Conservation (phyloP, 37 sponge, comb jelly and placozoan species). For the Beroe ovata region DNA sequence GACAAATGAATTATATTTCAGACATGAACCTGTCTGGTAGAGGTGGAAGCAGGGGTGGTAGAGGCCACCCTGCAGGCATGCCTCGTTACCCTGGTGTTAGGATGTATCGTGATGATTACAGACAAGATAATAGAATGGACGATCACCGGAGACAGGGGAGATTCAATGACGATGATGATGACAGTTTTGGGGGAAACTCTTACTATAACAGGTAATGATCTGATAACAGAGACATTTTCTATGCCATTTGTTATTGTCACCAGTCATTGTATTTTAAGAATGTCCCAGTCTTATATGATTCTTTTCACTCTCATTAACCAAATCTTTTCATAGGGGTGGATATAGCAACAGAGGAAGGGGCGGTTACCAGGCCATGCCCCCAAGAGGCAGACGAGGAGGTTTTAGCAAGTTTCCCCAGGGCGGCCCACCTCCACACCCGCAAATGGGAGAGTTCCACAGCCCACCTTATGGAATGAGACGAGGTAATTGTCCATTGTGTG, state of each 20-base stretch:
- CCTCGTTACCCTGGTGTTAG: slow-evolving; percentile 31
- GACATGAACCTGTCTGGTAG: slow-evolving; percentile 57
- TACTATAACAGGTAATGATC: slow-evolving; percentile 16
- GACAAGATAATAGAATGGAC: slow-evolving; percentile 3
- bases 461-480: neutral
- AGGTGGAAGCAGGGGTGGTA: slow-evolving; percentile 20
- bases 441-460: slow-evolving; percentile 19
- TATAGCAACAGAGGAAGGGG: slow-evolving; percentile 18
- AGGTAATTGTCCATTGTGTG: neutral
- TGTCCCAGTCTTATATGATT: too few relatives aligned
- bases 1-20: too few relatives aligned
- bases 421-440: neutral
- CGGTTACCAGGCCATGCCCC: slow-evolving; percentile 47
- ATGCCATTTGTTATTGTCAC: neutral
- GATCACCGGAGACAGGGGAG: slow-evolving; percentile 5
- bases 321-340: too few relatives aligned
- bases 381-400: slow-evolving; percentile 13
- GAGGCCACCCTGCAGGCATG: neutral
- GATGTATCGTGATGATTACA: slow-evolving; percentile 45
- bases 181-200: neutral
- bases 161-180: slow-evolving; percentile 29
- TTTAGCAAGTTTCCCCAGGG: slow-evolving; percentile 21
- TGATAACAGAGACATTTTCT: neutral
- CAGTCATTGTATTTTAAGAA: too few relatives aligned
- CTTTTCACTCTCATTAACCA: too few relatives aligned